Conservation (phyloP, 2,113 vertebrate genomes). For the Hemiscyllium ocellatum region DNA sequence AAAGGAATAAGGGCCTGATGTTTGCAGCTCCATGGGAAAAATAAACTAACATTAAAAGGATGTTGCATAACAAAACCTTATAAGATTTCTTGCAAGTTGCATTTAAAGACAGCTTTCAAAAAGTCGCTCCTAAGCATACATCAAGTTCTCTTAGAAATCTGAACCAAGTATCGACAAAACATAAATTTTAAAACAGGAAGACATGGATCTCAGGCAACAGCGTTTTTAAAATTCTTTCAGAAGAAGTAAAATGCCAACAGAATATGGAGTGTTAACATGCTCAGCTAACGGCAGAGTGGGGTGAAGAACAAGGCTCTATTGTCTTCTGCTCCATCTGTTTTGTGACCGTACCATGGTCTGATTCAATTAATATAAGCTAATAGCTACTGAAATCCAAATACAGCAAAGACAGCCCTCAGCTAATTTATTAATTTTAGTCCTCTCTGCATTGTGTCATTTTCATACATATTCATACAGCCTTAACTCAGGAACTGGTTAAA, state of each 20-base stretch:
- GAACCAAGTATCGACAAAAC: neutral
- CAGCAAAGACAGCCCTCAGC: neutral
- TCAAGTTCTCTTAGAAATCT: neutral
- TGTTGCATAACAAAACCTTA: neutral
- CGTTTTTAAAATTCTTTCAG: neutral
- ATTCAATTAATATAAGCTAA: neutral
- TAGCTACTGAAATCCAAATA: neutral
- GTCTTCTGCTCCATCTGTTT: neutral
- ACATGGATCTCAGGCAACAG: neutral
- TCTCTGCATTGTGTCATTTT: neutral
- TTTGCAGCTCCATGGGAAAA: neutral
- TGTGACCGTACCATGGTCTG: neutral
- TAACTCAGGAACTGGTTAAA: neutral
- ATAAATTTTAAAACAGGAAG: neutral
- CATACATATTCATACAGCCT: neutral
- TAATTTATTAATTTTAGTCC: neutral
- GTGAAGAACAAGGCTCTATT: neutral
- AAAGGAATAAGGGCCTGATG: neutral
- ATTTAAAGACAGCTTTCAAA: neutral
- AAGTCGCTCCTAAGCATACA: neutral
- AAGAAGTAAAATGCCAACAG: neutral
- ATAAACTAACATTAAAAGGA: neutral
- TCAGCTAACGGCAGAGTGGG: neutral
- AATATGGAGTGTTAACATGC: neutral
- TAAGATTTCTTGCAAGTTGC: neutral